Conservation (phyloP, 1,140 invertebrate species). For the Laupala kohalensis region DNA sequence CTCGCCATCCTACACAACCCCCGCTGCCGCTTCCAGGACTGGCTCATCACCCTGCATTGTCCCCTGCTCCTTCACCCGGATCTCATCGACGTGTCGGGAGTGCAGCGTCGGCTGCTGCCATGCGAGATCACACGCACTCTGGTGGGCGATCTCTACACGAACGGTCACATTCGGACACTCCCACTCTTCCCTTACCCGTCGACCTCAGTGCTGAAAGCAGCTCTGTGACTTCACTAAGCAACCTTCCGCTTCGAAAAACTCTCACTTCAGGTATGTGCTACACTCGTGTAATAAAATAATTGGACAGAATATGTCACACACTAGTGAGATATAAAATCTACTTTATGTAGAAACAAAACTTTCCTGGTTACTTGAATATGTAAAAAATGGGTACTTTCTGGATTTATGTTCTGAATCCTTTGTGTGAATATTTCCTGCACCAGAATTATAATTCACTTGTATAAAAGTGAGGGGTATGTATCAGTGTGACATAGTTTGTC, state of each 20-base stretch:
- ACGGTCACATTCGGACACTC: constrained; percentile 80
- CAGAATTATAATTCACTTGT: no score
- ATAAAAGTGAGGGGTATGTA: no score
- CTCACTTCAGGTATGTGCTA: constrained; percentile 58
- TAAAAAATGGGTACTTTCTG: no score
- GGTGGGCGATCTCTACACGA: constrained; percentile 55
- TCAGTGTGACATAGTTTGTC: no score
- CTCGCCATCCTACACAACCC: constrained; percentile 41
- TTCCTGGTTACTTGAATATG: no score
- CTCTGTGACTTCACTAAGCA: constrained; percentile 83
- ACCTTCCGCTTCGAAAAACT: constrained; percentile 76
- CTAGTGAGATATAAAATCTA: no score
- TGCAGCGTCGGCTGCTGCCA: constrained; percentile 10
- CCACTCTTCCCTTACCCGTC: constrained; percentile 61
- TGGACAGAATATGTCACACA: neutral
- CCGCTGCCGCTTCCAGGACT: constrained; percentile 34
- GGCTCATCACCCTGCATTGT: constrained; percentile 26
- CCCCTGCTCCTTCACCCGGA: constrained; percentile 35
- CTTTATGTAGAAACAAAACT: no score
- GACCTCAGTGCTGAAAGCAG: constrained; percentile 88
- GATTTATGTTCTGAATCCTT: no score
- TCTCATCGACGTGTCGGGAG: constrained; percentile 25
- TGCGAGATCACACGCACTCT: constrained; percentile 13
- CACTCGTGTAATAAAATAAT: neutral
- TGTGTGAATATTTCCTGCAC: no score